Evolutionary conservation across 2,888 invertebrate genomes (phyloP).

Genomic region (Apocheima hispidaria): DNA sequence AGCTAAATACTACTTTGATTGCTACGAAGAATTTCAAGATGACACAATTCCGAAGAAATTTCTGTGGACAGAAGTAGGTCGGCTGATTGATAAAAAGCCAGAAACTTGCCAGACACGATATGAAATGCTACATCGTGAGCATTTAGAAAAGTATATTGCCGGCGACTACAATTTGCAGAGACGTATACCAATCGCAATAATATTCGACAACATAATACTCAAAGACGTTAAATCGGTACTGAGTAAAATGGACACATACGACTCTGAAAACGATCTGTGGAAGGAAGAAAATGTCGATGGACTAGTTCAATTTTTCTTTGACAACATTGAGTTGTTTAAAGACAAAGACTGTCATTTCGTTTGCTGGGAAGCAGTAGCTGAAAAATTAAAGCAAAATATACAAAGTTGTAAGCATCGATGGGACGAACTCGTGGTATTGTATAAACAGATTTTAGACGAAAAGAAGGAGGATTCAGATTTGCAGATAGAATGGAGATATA

Average conservation of each 20-base stretch:
- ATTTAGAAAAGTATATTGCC: constrained; percentile 61
- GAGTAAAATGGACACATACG: constrained; percentile 38
- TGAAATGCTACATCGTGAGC: constrained; percentile 58
- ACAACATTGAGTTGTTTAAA: constrained; percentile 73
- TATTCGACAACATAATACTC: constrained; percentile 73
- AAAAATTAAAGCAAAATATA: constrained; percentile 57
- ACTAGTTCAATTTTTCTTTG: constrained; percentile 69
- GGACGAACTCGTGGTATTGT: constrained; percentile 66
- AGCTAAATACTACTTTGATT: constrained; percentile 76
- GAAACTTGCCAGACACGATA: constrained; percentile 67
- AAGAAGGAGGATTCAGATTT: constrained; percentile 77
- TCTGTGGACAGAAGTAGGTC: constrained; percentile 77
- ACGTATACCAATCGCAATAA: constrained; percentile 66
- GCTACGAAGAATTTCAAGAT: constrained; percentile 76
- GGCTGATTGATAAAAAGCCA: constrained; percentile 68
- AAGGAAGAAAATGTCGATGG: constrained; percentile 61
- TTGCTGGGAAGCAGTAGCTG: constrained; percentile 66
- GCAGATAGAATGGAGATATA: constrained; percentile 79
- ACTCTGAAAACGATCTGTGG: constrained; percentile 52
- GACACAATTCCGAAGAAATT: constrained; percentile 73
- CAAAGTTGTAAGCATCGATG: constrained; percentile 65
- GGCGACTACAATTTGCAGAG: constrained; percentile 60
- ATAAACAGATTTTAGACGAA: constrained; percentile 69
- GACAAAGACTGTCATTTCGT: constrained; percentile 72
- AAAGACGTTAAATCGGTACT: constrained; percentile 64